A percentile compares a stretch with the other conserved stretches of the same genome.
phyloP scores from a whole-genome alignment of 2,797 vertebrate genomes.

The Anniella stebbinsi region DNA sequence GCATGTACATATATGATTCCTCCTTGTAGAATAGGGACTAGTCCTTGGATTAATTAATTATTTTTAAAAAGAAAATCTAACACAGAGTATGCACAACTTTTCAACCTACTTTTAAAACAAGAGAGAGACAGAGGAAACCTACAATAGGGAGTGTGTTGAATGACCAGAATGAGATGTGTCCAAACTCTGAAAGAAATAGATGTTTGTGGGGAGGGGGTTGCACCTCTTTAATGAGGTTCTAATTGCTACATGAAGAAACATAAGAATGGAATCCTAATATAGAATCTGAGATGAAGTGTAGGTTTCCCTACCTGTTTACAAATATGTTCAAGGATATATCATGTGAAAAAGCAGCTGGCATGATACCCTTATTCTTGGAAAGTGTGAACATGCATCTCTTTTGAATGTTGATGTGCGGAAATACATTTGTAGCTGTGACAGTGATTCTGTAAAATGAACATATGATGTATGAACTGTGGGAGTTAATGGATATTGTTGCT shows the following conservation, averaged over 20 bases:
- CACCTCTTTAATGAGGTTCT: background rate
- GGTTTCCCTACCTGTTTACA: background rate
- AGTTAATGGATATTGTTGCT: conserved; percentile 27
- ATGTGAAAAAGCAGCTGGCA: background rate
- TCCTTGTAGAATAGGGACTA: background rate
- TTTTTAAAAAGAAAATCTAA: background rate
- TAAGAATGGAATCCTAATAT: background rate
- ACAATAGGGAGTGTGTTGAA: background rate
- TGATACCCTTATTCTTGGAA: conserved; percentile 22
- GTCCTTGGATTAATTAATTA: background rate
- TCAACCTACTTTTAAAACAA: background rate
- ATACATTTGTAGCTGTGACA: conserved; percentile 40
- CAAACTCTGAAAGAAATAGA: background rate
- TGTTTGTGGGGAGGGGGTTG: background rate
- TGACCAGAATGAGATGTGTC: background rate
- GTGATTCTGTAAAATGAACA: conserved; percentile 47
- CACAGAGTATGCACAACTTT: background rate
- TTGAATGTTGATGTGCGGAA: conserved; percentile 8
- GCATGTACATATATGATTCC: background rate
- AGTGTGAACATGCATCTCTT: conserved; percentile 21
- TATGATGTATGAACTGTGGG: conserved; percentile 23
- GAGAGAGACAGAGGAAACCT: too few species aligned
- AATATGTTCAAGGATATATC: background rate
- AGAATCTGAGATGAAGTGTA: background rate
- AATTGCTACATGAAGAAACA: background rate